A percentile compares a stretch with the other conserved stretches of the same genome.
phyloP scores from a whole-genome alignment of 2,797 vertebrate species.

The Mormyrus hasselquistii region DNA sequence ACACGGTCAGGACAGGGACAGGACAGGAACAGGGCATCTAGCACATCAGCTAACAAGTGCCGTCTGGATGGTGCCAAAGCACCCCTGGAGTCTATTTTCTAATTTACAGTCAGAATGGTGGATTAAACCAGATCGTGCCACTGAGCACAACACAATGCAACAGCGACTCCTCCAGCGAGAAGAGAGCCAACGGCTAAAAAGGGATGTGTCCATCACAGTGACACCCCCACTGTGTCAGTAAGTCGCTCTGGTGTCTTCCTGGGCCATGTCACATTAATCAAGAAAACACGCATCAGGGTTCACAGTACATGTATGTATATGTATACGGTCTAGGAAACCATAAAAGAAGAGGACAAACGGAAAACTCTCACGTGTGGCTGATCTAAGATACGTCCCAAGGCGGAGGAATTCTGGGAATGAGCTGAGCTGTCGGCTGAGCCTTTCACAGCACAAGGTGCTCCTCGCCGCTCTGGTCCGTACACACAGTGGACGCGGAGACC shows the following conservation, averaged over 20 bases:
- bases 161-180: background rate
- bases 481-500: background rate
- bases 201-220: background rate
- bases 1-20: no score
- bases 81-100: background rate
- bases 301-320: background rate
- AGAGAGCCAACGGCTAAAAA: background rate
- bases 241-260: background rate
- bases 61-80: background rate
- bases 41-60: background rate
- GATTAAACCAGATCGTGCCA: background rate
- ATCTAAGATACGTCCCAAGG: background rate
- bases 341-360: background rate
- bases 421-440: background rate
- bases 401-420: background rate
- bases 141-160: background rate
- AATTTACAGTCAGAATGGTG: background rate
- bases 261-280: background rate
- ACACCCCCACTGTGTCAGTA: background rate
- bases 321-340: background rate
- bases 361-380: background rate
- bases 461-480: background rate
- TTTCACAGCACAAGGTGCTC: background rate
- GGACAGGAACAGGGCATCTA: background rate
- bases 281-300: background rate